Evolutionary conservation across 2,888 invertebrate species (phyloP).

Genomic region (Mongoloraphidia duomilia): DNA sequence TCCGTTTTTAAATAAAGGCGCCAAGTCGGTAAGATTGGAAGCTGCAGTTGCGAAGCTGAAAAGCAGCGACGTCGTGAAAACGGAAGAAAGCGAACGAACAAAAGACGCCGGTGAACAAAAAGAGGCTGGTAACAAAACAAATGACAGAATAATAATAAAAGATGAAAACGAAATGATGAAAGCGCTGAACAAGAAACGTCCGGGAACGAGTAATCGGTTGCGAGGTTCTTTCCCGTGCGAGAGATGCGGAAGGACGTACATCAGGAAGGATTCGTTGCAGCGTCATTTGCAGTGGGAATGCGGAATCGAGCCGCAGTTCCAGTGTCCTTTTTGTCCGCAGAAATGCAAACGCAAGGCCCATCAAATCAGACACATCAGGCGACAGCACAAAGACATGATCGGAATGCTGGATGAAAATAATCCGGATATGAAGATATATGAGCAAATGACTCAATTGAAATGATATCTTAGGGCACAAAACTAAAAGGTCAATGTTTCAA

Average conservation of each 20-base stretch:
- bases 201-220: slow-evolving; percentile 21
- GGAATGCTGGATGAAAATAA: slow-evolving; percentile 32
- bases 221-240: slow-evolving; percentile 40
- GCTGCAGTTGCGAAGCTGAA: neutral
- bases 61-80: slow-evolving; percentile 14
- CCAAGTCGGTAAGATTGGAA: no score
- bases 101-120: slow-evolving; percentile 6
- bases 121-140: slow-evolving; percentile 19
- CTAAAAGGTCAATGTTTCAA: no score
- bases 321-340: slow-evolving; percentile 54
- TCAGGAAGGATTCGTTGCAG: slow-evolving; percentile 61
- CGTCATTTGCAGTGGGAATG: slow-evolving; percentile 67
- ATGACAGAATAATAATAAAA: slow-evolving; percentile 2
- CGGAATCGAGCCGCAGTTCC: slow-evolving; percentile 52
- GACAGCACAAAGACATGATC: slow-evolving; percentile 37
- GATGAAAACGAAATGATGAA: no score
- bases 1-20: no score
- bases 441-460: neutral
- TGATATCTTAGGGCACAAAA: no score
- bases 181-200: no score
- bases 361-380: slow-evolving; percentile 37
- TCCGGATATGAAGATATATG: slow-evolving; percentile 22
- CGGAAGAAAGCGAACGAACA: slow-evolving; percentile 19
- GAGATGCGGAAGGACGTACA: slow-evolving; percentile 65
- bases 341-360: slow-evolving; percentile 52